Evolutionary conservation across 2,797 vertebrate species (phyloP).

Genomic region (Crax fasciolata): DNA sequence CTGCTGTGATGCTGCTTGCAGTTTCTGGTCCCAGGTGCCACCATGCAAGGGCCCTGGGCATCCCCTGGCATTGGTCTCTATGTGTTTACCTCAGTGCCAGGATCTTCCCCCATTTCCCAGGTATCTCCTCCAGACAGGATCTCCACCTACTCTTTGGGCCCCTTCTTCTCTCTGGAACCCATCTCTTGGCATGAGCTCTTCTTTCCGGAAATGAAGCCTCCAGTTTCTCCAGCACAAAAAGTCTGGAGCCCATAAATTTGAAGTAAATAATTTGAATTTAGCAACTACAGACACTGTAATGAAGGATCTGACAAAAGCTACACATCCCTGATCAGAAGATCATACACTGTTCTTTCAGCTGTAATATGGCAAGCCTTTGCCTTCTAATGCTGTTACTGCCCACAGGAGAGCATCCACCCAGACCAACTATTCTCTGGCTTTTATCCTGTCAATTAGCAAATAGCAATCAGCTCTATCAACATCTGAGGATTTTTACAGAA

Average conservation of each 20-base stretch:
- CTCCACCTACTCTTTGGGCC: not conserved
- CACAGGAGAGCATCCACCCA: not conserved
- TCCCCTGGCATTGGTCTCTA: not conserved
- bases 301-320: not conserved
- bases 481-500: not conserved
- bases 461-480: not conserved
- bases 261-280: not conserved
- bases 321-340: not conserved
- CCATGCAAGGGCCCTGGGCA: not conserved
- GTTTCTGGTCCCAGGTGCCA: not conserved
- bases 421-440: not conserved
- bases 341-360: not conserved
- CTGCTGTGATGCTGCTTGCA: not conserved
- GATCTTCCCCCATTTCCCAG: not conserved
- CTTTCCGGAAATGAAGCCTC: not conserved
- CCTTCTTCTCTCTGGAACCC: not conserved
- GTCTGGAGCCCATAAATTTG: not conserved
- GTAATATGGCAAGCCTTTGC: not conserved
- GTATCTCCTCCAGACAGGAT: not conserved
- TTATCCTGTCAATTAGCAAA: not conserved
- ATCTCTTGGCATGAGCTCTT: not conserved
- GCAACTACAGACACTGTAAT: not conserved
- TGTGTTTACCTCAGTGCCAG: fast-evolving
- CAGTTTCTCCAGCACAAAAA: not conserved
- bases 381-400: not conserved